Base-by-base conservation (phyloP, 2,113 vertebrate genomes). In the Cheilinus undulatus region DNA sequence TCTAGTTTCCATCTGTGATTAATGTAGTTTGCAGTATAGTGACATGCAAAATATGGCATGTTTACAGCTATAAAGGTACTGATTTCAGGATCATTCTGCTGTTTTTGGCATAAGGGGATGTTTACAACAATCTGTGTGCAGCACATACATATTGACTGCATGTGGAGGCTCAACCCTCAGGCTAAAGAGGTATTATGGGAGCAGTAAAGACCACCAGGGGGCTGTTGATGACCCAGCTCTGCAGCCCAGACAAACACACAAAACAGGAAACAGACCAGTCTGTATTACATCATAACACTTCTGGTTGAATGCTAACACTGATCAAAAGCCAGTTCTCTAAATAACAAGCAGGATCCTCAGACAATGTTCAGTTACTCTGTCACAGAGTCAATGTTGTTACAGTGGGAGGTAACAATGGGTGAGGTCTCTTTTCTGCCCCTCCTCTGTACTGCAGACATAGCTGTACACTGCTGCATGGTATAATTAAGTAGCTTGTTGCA, bases 261-360 rank as follows among this genome's bases (percentile, higher is more conserved):
- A 72, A 84, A 86, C 78, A 87, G 84, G 88, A 90, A 88, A 70
- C 63, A 65, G 45, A 36, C 36, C 64, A 68, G 71, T 27, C 76
- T n/a, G 50, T 17, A 61, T 65, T 50, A 61, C 43, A 65, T 70
- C 64, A 40, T 20, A 65, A 40, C 43, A 42, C 40, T 42, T 42
- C 14, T 19, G 46, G 23, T 46, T 3, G 0, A 58, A 61, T 38
- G 32, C 59, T 10, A 45, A 38, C 13, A 27, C 14, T 46, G 23
- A 53, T 48, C 52, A 64, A 65, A 73, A 15, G 32, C 30, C 53
- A 34, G 17, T 43, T 65, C 38, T 43, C 48, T 45, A 53, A 58
- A 54, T 38, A 61, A 40, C 0, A 62, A 54, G 50, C 2, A 23
- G 36, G 10, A 69, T 36, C 12, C 57, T 42, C 8, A 23, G 45